These are phyloP conservation scores for Sarcophaga bullata DNA, from an alignment of 1,140 invertebrate genomes.

Conservation along the genomic window DNA sequence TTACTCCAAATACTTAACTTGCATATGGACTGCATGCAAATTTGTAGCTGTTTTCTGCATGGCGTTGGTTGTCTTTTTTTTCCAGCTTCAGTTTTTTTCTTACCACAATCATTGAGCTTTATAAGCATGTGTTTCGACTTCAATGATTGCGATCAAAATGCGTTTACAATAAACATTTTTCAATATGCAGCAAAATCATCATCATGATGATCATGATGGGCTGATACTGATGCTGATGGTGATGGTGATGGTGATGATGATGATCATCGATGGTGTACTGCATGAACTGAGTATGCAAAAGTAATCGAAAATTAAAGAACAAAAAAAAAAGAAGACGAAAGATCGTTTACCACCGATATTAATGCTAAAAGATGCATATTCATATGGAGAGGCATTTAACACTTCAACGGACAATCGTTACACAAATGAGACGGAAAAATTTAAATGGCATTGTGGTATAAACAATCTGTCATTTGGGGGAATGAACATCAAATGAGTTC, in stretches of 20 bases:
- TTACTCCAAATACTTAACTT: background rate
- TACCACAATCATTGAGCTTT: conserved; percentile 19
- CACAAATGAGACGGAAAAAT: too few species aligned
- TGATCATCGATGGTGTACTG: background rate
- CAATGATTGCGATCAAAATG: conserved; percentile 26
- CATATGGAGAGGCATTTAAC: background rate
- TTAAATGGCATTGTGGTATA: too few species aligned
- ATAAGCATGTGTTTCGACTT: conserved; percentile 23
- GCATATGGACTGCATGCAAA: background rate
- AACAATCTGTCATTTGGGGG: too few species aligned
- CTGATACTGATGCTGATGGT: background rate
- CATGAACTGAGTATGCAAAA: background rate
- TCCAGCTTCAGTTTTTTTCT: background rate
- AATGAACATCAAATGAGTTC: too few species aligned
- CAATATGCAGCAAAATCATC: conserved; percentile 1
- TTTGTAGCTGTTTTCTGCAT: background rate
- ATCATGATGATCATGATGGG: background rate
- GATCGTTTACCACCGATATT: background rate
- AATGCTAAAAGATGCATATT: conserved; percentile 3
- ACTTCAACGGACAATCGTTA: background rate
- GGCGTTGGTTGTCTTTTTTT: background rate
- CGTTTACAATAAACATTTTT: conserved; percentile 21
- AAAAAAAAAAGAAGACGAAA: too few species aligned
- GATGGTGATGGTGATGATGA: background rate
- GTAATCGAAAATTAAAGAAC: too few species aligned